Evolutionary conservation across 2,797 vertebrate species (phyloP).

Genomic region (Amblyopsis hoosieri): DNA sequence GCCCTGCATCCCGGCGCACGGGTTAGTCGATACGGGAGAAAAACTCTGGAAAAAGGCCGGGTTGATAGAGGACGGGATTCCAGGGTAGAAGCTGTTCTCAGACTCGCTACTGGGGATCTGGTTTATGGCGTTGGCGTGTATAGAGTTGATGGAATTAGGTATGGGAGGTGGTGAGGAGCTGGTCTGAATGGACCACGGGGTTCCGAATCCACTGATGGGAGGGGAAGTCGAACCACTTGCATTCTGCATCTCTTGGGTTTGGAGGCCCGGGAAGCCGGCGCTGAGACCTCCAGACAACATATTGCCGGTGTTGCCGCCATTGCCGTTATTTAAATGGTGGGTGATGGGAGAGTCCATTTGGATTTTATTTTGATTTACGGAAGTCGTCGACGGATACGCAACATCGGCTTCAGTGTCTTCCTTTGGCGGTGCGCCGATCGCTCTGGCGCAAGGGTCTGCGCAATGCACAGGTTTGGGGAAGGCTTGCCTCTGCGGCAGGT

Average conservation of each 20-base stretch:
- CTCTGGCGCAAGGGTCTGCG: slow-evolving; percentile 50
- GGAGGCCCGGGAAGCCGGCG: slow-evolving; percentile 86
- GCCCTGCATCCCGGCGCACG: slow-evolving; percentile 85
- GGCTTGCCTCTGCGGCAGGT: slow-evolving; percentile 66
- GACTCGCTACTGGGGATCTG: slow-evolving; percentile 83
- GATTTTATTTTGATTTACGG: slow-evolving; percentile 69
- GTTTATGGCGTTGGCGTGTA: slow-evolving; percentile 75
- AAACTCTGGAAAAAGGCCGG: slow-evolving; percentile 95
- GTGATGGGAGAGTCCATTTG: slow-evolving; percentile 91
- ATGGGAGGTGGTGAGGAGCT: slow-evolving; percentile 87
- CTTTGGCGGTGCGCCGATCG: slow-evolving; percentile 57
- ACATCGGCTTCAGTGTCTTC: slow-evolving; percentile 77
- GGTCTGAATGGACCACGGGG: slow-evolving; percentile 95
- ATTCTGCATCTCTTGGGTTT: slow-evolving; percentile 85
- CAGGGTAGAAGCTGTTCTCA: slow-evolving; percentile 91
- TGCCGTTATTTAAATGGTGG: slow-evolving; percentile 84
- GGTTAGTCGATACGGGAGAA: slow-evolving; percentile 87
- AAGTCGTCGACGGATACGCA: slow-evolving; percentile 76
- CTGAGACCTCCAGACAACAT: slow-evolving; percentile 85
- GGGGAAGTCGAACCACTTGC: slow-evolving; percentile 83
- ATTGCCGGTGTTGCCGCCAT: slow-evolving; percentile 74
- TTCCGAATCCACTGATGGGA: slow-evolving; percentile 87
- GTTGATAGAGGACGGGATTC: slow-evolving; percentile 90
- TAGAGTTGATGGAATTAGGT: slow-evolving; percentile 61
- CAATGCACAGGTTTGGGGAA: slow-evolving; percentile 52